These are phyloP conservation scores for Plagodis pulveraria DNA, from an alignment of 2,888 invertebrate species.

Conservation along the genomic window DNA sequence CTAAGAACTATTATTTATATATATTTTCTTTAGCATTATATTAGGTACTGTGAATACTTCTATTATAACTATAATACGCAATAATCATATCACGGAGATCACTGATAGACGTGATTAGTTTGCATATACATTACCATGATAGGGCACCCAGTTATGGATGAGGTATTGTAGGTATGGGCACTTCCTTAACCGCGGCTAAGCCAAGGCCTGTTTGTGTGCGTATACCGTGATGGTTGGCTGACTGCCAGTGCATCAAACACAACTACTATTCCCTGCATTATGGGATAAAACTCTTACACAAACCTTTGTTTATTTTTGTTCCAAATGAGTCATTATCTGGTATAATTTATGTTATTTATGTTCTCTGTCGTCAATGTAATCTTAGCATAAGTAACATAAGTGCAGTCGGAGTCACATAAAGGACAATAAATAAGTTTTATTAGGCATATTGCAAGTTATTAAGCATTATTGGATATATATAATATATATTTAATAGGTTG, in stretches of 20 bases:
- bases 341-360: background rate
- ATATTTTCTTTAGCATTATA: too few relatives aligned
- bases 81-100: slow-evolving; percentile 42
- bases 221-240: slow-evolving; percentile 53
- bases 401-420: background rate
- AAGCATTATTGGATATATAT: too few relatives aligned
- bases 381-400: background rate
- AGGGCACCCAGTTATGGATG: slow-evolving; percentile 48
- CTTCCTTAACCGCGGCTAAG: slow-evolving; percentile 34
- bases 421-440: background rate
- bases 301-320: slow-evolving; percentile 52
- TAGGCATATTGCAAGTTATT: background rate
- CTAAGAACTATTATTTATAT: too few relatives aligned
- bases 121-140: slow-evolving; percentile 52
- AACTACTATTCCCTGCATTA: slow-evolving; percentile 41
- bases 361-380: background rate
- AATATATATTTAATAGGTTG: too few relatives aligned
- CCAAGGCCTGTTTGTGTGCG: slow-evolving; percentile 48
- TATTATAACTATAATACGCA: too few relatives aligned
- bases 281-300: slow-evolving; percentile 42
- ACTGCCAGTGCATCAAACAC: slow-evolving; percentile 59
- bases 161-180: slow-evolving; percentile 36
- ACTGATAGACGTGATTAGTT: slow-evolving; percentile 36
- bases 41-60: too few relatives aligned
- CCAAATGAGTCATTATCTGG: slow-evolving; percentile 33